Base-by-base conservation (phyloP, 2,797 vertebrate species). In the Girardinus metallicus region DNA sequence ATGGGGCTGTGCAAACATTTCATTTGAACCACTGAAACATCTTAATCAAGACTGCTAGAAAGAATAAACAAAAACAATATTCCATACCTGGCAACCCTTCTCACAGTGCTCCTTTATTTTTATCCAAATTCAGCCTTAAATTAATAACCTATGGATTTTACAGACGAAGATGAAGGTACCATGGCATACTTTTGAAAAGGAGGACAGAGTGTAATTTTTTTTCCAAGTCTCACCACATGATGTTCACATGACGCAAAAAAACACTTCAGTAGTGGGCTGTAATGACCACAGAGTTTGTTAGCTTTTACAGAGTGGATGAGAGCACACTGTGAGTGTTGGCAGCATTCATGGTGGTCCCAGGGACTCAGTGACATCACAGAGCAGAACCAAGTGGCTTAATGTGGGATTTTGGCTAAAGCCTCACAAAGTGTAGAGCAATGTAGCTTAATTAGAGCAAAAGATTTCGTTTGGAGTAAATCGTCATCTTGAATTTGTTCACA, bases 281-380 rank as follows among this genome's bases (percentile, higher is more conserved):
- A 90, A 83, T 83, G 78, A 83, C 88, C 89, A n/a, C 84, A 88
- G 84, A 88, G 81, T 87, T 88, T 80, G 85, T 81, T 71, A 11
- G 86, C 83, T 87, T 79, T 80, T 87, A 80, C 84, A 82, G 81
- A 89, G 87, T 80, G 66, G 89, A 90, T 79, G 86, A 89, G 87
- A 87, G 85, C 74, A 78, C 76, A 84, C 80, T 78, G 86, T 34
- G 80, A 89, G 89, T 87, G 80, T 86, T 92, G 92, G 88, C 87
- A 87, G 87, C 91, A 79, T 73, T 82, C 84, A 83, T 34, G 91
- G 93, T 93, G 92, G 93, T 93, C 92, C 84, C 49, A 23, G 79
- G 51, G 77, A 81, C 86, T 86, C 83, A 80, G 44, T 73, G 34
- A 83, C 26, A 81, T 85, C 87, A 92, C 91, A 86, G 62, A 83